phyloP scores from a whole-genome alignment of 2,113 vertebrate species.

The Paratilapia polleni region DNA sequence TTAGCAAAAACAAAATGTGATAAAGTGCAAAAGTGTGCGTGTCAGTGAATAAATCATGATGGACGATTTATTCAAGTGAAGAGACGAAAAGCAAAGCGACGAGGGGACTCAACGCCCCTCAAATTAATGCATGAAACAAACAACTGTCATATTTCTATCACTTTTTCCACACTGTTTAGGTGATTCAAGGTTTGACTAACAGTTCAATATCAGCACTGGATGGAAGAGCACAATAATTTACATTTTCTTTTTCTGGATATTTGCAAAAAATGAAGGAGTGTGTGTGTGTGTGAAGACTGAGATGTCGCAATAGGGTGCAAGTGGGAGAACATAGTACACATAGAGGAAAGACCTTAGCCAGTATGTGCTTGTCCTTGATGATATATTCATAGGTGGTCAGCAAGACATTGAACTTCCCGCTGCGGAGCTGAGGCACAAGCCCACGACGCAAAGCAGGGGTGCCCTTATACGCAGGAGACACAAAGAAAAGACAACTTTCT shows the following conservation, averaged over 20 bases:
- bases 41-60: neutral
- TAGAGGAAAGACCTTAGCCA: conserved; percentile 89
- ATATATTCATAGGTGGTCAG: conserved; percentile 98
- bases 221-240: neutral
- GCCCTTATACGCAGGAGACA: conserved; percentile 78
- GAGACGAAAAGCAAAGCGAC: neutral
- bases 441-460: conserved; percentile 93
- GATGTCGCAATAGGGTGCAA: fast-evolving
- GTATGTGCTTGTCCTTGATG: conserved; percentile 99
- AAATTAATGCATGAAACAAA: neutral
- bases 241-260: neutral
- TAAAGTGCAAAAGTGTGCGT: neutral
- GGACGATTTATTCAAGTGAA: neutral
- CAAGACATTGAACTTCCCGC: conserved; percentile 97
- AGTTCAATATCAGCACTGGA: neutral
- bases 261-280: neutral
- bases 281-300: neutral
- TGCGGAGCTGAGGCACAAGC: conserved; percentile 92
- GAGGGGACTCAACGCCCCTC: fast-evolving
- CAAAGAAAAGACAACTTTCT: neutral
- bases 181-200: neutral
- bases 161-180: neutral
- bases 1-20: neutral
- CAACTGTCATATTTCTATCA: neutral
- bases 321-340: neutral